Base-by-base conservation (phyloP, 2,113 vertebrate genomes). In the Malurus elegans region DNA sequence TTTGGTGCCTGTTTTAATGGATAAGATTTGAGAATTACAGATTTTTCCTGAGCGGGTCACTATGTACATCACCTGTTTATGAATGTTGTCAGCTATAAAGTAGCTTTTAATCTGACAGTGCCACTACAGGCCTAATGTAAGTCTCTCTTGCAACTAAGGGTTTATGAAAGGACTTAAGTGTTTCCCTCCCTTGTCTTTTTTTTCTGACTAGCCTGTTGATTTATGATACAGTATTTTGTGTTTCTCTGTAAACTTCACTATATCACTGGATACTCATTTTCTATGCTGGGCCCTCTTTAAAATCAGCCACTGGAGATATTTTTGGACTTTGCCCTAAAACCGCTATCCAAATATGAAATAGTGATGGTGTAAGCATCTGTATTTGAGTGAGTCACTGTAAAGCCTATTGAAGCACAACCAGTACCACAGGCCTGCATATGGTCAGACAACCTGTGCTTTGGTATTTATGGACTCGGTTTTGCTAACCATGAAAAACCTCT, bases 361-460 rank as follows among this genome's bases (percentile, higher is more conserved):
- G 18, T 1, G 2, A 1, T 36, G 36, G 29, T 13, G 16, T n/a
- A 40, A 65, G 34, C 21, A 57, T 23, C 31, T 84, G 57, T 14
- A 12, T 38, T 67, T 54, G 57, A 36, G 32, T 29, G 36, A 62
- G 48, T 62, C 3, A 0, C 13, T 72, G n/a, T 51, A 53, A 62
- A 72, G 38, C 21, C 70, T 32, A 0, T 18, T 29, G 79, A 67
- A 53, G 51, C 18, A 17, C 12, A 19, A 38, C 28, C 34, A 13
- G 1, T 44, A 21, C 10, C 53, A 64, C 15, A 7, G 3, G 9
- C 13, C 58, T 81, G 58, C 12, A 1, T 29, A 36, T 36, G 26
- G 12, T 42, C 36, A 24, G 73, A 13, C 1, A 1, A 12, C 19
- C 53, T 66, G n/a, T 18, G 17, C 0, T 0, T 18, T 80, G n/a